Conservation (phyloP, 2,797 vertebrate genomes). For the Neoniphon sammara region DNA sequence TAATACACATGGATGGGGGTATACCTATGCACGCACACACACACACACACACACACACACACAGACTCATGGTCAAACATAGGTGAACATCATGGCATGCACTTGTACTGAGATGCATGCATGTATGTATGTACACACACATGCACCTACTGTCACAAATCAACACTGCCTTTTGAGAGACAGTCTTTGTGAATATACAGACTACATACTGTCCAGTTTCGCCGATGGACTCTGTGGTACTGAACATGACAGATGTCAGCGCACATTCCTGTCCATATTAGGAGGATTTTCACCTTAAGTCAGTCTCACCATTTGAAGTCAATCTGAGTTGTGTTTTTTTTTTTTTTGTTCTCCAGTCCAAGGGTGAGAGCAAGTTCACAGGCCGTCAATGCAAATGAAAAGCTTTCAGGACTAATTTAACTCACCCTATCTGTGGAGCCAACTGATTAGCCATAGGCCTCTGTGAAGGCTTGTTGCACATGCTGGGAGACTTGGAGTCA, state of each 20-base stretch:
- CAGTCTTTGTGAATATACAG: slow-evolving; percentile 21
- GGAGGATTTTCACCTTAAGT: slow-evolving; percentile 64
- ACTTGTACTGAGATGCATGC: background rate
- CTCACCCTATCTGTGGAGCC: slow-evolving; percentile 26
- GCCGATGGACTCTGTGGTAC: slow-evolving; percentile 29
- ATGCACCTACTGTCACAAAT: slow-evolving; percentile 20
- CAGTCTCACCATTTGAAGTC: slow-evolving; percentile 47
- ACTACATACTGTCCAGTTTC: slow-evolving; percentile 18
- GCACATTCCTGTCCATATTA: slow-evolving; percentile 52
- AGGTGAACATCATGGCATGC: slow-evolving; percentile 32
- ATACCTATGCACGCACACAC: slow-evolving; percentile 21
- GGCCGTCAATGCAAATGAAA: slow-evolving; percentile 63
- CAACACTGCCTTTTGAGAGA: slow-evolving; percentile 7
- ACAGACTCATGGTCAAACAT: slow-evolving; percentile 17
- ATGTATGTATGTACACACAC: no score
- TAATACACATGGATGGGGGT: slow-evolving; percentile 46
- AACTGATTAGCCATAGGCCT: slow-evolving; percentile 52
- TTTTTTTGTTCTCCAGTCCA: slow-evolving; percentile 28
- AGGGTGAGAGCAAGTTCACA: slow-evolving; percentile 65
- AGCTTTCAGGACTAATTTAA: slow-evolving; percentile 68
- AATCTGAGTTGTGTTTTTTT: slow-evolving; percentile 38
- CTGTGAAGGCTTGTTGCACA: slow-evolving; percentile 21
- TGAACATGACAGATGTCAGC: slow-evolving; percentile 50
- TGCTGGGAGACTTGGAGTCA: slow-evolving; percentile 31
- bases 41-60: slow-evolving; percentile 12